Evolutionary conservation across 2,888 invertebrate genomes (phyloP).

Genomic region (Branchipolynoe longqiensis): DNA sequence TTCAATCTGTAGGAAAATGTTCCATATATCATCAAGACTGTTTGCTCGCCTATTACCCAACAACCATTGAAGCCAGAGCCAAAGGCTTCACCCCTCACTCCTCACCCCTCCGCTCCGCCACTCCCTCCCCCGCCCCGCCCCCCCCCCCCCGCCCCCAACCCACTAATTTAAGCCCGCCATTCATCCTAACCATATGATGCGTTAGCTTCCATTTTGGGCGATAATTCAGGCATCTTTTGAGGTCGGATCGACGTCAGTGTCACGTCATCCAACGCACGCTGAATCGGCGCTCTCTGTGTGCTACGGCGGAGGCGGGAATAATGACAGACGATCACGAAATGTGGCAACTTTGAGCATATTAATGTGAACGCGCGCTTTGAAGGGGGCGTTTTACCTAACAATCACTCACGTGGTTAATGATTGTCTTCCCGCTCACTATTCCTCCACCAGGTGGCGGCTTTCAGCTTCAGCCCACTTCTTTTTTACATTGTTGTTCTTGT

Average conservation of each 20-base stretch:
- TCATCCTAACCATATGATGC: background rate
- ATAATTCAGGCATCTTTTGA: constrained; percentile 10
- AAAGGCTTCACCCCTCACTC: too few relatives aligned
- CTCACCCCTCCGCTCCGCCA: too few relatives aligned
- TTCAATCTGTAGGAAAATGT: too few relatives aligned
- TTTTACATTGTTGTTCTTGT: too few relatives aligned
- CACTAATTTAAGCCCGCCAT: background rate
- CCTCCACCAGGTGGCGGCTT: too few relatives aligned
- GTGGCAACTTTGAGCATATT: constrained; percentile 20
- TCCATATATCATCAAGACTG: too few relatives aligned
- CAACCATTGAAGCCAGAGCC: too few relatives aligned
- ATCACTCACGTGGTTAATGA: constrained; percentile 53
- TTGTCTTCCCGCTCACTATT: constrained; percentile 52
- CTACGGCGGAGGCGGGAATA: constrained; percentile 1
- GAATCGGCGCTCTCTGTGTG: too few relatives aligned
- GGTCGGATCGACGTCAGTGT: background rate
- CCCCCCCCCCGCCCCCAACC: background rate
- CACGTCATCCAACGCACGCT: background rate
- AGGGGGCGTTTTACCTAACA: constrained; percentile 26
- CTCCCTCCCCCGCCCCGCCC: background rate
- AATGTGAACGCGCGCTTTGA: constrained; percentile 25
- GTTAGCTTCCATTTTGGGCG: background rate
- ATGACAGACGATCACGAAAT: constrained; percentile 28
- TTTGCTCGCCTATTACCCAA: too few relatives aligned
- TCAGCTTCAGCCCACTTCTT: too few relatives aligned